Percentiles rank a stretch among this genome's conserved stretches.
These are phyloP conservation scores for Drosophila orosa DNA, from an alignment of 1,140 invertebrate species.

Conservation along the genomic window DNA sequence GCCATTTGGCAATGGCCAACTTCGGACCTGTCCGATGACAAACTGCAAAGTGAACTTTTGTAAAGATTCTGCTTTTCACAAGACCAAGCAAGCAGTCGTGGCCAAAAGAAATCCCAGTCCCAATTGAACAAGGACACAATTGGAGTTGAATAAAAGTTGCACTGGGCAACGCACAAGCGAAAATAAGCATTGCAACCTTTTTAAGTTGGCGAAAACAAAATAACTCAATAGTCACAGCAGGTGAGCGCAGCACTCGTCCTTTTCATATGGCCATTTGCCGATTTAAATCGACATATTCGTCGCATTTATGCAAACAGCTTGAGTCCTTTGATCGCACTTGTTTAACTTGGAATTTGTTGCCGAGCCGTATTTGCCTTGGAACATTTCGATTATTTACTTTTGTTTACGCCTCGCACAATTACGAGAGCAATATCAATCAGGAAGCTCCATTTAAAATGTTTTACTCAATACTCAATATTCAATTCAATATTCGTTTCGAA, in stretches of 20 bases:
- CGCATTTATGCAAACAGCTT: neutral
- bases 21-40: conserved; percentile 25
- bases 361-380: conserved; percentile 14
- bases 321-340: conserved; percentile 3
- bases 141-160: conserved; percentile 12
- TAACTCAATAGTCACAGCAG: conserved; percentile 20
- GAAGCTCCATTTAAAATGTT: neutral
- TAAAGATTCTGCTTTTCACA: conserved; percentile 10
- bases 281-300: neutral
- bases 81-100: conserved; percentile 8
- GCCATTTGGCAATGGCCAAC: conserved; percentile 31
- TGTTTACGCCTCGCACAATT: neutral
- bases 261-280: neutral
- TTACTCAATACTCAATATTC: neutral
- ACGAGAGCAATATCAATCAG: conserved; percentile 5
- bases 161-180: neutral
- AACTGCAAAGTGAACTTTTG: conserved; percentile 40
- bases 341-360: conserved; percentile 10
- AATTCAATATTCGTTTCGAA: neutral
- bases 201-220: conserved; percentile 21
- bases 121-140: conserved; percentile 3
- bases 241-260: conserved; percentile 17
- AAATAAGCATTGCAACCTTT: conserved; percentile 13
- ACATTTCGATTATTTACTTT: conserved; percentile 12
- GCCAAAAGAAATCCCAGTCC: conserved; percentile 1